These are phyloP conservation scores for Ctenosaura bakeri DNA, from an alignment of 2,797 vertebrate species.

Conservation along the genomic window DNA sequence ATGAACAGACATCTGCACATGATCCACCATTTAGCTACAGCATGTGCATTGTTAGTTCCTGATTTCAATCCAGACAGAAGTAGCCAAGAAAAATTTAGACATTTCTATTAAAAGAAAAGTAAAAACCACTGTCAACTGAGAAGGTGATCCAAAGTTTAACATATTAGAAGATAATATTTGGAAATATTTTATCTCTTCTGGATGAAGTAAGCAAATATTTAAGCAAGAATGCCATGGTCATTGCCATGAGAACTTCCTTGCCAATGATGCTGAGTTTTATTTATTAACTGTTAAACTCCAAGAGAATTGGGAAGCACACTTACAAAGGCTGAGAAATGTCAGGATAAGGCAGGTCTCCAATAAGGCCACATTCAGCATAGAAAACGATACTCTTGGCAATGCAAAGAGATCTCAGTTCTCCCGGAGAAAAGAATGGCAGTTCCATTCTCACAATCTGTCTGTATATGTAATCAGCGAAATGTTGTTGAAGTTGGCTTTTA, in stretches of 20 bases:
- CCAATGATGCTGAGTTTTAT: conserved; percentile 9
- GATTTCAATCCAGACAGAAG: conserved; percentile 46
- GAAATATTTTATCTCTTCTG: conserved; percentile 14
- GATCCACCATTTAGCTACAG: neutral
- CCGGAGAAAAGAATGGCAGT: neutral
- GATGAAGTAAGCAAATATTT: conserved; percentile 7
- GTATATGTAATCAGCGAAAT: neutral
- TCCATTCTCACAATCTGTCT: neutral
- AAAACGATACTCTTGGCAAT: conserved; percentile 10
- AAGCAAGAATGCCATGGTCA: neutral
- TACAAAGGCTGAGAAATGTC: conserved; percentile 10
- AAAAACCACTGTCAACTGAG: neutral
- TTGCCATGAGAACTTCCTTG: neutral
- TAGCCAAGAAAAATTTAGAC: conserved; percentile 28
- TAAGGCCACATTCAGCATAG: neutral
- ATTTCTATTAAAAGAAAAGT: neutral
- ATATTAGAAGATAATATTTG: neutral
- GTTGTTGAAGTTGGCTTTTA: neutral
- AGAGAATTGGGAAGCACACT: neutral
- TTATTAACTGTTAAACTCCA: conserved; percentile 30
- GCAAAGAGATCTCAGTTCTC: neutral
- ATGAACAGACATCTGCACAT: neutral
- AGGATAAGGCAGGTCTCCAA: neutral
- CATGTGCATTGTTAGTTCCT: conserved; percentile 9
- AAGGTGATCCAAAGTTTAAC: neutral